Conservation (phyloP, 2,113 vertebrate species). For the Sylvia atricapilla region DNA sequence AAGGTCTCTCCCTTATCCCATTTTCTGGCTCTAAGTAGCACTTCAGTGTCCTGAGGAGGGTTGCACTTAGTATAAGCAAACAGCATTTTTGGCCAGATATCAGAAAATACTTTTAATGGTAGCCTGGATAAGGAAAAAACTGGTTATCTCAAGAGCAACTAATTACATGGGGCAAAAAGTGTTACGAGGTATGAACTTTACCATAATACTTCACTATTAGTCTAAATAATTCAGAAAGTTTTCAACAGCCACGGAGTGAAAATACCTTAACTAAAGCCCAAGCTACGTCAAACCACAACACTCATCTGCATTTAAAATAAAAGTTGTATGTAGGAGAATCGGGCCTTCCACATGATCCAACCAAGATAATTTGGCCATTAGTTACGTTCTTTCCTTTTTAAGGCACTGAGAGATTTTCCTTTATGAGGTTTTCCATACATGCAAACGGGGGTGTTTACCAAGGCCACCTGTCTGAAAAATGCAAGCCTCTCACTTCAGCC, state of each 20-base stretch:
- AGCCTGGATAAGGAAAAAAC: background rate
- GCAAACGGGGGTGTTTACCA: background rate
- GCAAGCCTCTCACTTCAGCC: background rate
- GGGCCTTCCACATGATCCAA: background rate
- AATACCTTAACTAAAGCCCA: background rate
- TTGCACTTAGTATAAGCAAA: background rate
- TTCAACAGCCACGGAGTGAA: background rate
- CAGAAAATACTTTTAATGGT: background rate
- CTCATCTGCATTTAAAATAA: background rate
- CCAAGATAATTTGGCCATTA: background rate
- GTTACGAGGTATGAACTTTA: background rate
- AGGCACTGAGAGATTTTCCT: background rate
- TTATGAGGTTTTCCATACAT: background rate
- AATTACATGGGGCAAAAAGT: background rate
- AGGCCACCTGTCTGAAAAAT: constrained; percentile 46
- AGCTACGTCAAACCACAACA: background rate
- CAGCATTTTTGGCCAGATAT: background rate
- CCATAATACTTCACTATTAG: background rate
- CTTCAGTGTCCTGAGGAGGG: background rate
- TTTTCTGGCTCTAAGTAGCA: background rate
- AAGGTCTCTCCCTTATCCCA: background rate
- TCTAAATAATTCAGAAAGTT: background rate
- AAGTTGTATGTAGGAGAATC: background rate
- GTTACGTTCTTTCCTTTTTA: background rate
- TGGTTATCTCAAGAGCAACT: background rate